Evolutionary conservation across 2,113 vertebrate genomes (phyloP).

Genomic region (Phaethornis superciliosus): DNA sequence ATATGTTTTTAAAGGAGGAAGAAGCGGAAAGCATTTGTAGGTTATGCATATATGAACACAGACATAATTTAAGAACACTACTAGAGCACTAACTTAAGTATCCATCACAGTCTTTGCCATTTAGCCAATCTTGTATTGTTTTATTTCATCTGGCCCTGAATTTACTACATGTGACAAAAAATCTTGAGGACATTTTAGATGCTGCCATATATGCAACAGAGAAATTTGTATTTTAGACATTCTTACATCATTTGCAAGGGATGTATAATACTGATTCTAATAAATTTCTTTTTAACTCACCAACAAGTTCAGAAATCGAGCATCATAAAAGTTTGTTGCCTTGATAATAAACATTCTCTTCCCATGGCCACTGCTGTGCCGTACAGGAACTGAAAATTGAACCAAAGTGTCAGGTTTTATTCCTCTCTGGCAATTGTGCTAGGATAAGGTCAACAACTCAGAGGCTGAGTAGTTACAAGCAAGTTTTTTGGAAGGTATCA

Average conservation of each 20-base stretch:
- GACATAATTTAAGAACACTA: not conserved
- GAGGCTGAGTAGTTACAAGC: fast-evolving
- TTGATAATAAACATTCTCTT: constrained; percentile 89
- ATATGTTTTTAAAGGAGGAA: not conserved
- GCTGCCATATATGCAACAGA: fast-evolving
- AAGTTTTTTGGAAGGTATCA: not conserved
- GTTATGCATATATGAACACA: not conserved
- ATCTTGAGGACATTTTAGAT: not conserved
- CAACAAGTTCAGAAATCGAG: constrained; percentile 84
- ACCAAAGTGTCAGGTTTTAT: not conserved
- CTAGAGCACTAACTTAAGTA: not conserved
- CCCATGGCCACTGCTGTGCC: constrained; percentile 80
- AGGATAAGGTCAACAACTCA: not conserved
- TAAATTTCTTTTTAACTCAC: constrained; percentile 72
- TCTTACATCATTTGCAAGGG: not conserved
- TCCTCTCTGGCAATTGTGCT: no score
- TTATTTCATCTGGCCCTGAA: not conserved
- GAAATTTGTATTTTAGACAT: not conserved
- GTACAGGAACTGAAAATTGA: constrained; percentile 82
- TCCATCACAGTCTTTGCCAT: not conserved
- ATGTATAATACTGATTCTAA: fast-evolving
- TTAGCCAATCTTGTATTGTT: not conserved
- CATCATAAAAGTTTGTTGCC: constrained; percentile 85
- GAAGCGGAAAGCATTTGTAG: not conserved
- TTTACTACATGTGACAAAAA: not conserved